phyloP scores from a whole-genome alignment of 2,888 invertebrate species.

The Drosophila mettleri region DNA sequence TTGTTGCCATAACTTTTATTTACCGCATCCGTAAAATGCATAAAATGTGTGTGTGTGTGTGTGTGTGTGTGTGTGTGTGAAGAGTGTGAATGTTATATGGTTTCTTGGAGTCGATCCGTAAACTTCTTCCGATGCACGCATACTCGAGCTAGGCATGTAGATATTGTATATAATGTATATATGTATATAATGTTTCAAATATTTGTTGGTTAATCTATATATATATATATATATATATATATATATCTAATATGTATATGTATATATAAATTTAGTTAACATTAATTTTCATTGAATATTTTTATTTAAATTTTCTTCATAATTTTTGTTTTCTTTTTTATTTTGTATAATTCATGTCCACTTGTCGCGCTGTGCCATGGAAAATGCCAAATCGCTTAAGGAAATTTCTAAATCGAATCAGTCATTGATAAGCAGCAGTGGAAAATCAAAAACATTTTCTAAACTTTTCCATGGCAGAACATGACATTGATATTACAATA shows the following conservation, averaged over 20 bases:
- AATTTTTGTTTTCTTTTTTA: neutral
- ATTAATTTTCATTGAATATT: slow-evolving; percentile 64
- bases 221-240: slow-evolving; percentile 10
- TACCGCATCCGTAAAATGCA: slow-evolving; percentile 51
- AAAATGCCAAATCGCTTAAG: slow-evolving; percentile 19
- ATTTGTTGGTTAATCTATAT: slow-evolving; percentile 44
- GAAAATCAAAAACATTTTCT: too few relatives aligned
- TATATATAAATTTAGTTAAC: slow-evolving; percentile 78
- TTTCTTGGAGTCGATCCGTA: slow-evolving; percentile 17
- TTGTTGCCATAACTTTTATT: slow-evolving; percentile 56
- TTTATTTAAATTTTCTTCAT: neutral
- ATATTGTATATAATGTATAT: slow-evolving; percentile 38
- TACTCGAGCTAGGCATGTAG: slow-evolving; percentile 25
- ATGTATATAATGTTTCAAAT: slow-evolving; percentile 44
- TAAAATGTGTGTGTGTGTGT: slow-evolving; percentile 24
- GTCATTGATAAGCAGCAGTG: slow-evolving; percentile 7
- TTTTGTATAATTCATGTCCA: slow-evolving; percentile 47
- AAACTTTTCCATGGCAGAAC: slow-evolving; percentile 22
- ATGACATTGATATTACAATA: slow-evolving; percentile 32
- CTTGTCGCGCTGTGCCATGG: slow-evolving; percentile 26
- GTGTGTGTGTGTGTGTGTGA: slow-evolving; percentile 11
- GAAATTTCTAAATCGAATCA: slow-evolving; percentile 22
- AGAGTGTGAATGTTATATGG: slow-evolving; percentile 16
- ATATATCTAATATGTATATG: slow-evolving; percentile 61
- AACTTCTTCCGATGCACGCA: neutral